Evolutionary conservation across 2,888 invertebrate species (phyloP).

Genomic region (Capitulum mitella): DNA sequence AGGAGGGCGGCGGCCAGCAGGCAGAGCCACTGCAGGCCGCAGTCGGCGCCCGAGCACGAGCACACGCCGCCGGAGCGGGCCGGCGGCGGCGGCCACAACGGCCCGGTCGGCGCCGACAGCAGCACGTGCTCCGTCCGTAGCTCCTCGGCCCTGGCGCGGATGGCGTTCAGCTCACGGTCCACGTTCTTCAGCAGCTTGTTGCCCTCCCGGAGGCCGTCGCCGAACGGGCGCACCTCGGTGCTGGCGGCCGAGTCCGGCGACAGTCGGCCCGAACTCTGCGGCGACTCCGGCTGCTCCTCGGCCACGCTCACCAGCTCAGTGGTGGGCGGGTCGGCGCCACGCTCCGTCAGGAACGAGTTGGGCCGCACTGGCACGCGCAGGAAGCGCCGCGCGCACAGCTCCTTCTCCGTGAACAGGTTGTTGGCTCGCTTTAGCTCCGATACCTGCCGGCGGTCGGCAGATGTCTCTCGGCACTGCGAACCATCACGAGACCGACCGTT

Average conservation of each 20-base stretch:
- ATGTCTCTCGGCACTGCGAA: too few relatives aligned
- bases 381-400: conserved; percentile 19
- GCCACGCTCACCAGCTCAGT: not conserved
- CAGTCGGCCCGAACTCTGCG: not conserved
- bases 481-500: too few relatives aligned
- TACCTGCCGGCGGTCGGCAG: not conserved
- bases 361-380: not conserved
- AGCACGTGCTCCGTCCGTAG: not conserved
- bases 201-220: conserved; percentile 12
- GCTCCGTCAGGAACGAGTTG: not conserved
- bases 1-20: not conserved
- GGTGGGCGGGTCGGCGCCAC: not conserved
- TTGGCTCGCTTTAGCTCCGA: conserved; percentile 4
- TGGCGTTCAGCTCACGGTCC: not conserved
- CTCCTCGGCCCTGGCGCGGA: not conserved
- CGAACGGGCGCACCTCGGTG: conserved; percentile 12
- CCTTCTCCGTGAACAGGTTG: conserved; percentile 22
- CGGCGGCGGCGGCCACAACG: not conserved
- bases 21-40: conserved; percentile 15
- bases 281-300: not conserved
- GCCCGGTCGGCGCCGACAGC: too few relatives aligned
- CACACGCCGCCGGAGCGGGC: not conserved
- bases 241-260: not conserved
- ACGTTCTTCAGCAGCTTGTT: conserved; percentile 15
- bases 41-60: conserved; percentile 8